Evolutionary conservation across 2,888 invertebrate species (phyloP).

Genomic region (Agapostemon virescens): DNA sequence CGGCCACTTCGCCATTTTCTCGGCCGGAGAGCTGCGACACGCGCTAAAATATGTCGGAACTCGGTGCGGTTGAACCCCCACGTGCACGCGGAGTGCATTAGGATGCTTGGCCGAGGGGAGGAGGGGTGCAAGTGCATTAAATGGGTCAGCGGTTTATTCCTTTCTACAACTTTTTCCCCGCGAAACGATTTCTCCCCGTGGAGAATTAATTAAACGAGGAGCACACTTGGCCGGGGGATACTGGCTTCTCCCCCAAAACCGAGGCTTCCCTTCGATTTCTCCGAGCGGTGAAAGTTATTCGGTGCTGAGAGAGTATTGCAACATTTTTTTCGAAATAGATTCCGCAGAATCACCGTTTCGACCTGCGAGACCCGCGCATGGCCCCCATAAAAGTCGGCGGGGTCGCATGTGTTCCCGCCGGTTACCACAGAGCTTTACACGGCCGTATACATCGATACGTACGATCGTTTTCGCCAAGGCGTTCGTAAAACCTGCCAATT

Average conservation of each 20-base stretch:
- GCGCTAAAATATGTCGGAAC: conserved; percentile 64
- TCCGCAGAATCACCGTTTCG: neutral
- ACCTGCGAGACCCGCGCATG: neutral
- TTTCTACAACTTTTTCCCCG: neutral
- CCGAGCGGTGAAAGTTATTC: neutral
- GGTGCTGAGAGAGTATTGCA: neutral
- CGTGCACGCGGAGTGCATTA: conserved; percentile 62
- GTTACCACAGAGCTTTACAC: conserved; percentile 1
- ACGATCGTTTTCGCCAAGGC: conserved; percentile 18
- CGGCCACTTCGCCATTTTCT: conserved; percentile 16
- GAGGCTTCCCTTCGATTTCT: neutral
- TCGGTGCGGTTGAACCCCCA: conserved; percentile 51
- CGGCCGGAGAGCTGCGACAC: conserved; percentile 30
- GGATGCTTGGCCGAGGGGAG: conserved; percentile 6
- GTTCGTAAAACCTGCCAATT: conserved; percentile 61
- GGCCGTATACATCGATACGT: neutral
- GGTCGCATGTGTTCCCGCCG: neutral
- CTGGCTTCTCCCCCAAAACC: neutral
- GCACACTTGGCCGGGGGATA: neutral
- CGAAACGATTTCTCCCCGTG: neutral
- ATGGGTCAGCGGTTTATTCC: conserved; percentile 7
- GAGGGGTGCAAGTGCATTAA: neutral
- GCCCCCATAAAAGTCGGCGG: neutral
- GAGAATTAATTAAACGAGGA: neutral
- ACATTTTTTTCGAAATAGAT: neutral